Evolutionary conservation across 1,140 invertebrate species (phyloP).

Genomic region (Solen grandis): DNA sequence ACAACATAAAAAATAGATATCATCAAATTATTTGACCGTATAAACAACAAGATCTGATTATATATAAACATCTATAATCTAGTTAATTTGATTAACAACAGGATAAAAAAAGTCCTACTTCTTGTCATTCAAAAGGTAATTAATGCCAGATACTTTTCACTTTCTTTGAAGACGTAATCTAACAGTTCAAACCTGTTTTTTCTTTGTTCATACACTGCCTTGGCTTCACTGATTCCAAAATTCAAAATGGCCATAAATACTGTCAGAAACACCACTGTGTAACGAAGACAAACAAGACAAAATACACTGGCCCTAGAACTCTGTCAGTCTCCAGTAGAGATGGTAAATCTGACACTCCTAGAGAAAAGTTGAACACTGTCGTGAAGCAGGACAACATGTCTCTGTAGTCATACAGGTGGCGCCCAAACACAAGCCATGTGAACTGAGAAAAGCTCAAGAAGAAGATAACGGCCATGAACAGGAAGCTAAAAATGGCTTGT

Average conservation of each 20-base stretch:
- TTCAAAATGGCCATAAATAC: slow-evolving; percentile 63
- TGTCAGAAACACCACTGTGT: slow-evolving; percentile 54
- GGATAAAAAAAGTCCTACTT: too few relatives aligned
- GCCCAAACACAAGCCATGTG: slow-evolving; percentile 57
- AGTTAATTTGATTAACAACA: too few relatives aligned
- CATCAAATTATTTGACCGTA: too few relatives aligned
- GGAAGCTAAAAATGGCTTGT: slow-evolving; percentile 43
- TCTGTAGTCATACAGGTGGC: slow-evolving; percentile 43
- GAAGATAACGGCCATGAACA: slow-evolving; percentile 40
- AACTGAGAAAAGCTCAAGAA: slow-evolving; percentile 54
- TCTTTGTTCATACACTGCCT: slow-evolving; percentile 19
- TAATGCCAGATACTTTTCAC: too few relatives aligned
- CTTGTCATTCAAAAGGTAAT: too few relatives aligned
- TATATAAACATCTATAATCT: too few relatives aligned
- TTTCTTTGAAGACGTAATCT: slow-evolving; percentile 55
- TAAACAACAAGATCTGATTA: too few relatives aligned
- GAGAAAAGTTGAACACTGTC: slow-evolving; percentile 59
- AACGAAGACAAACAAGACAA: slow-evolving; percentile 58
- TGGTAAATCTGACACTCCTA: slow-evolving; percentile 62
- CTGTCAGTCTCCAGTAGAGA: slow-evolving; percentile 39
- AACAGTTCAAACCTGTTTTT: slow-evolving; percentile 55
- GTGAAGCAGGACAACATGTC: slow-evolving; percentile 34
- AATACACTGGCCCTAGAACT: slow-evolving; percentile 61
- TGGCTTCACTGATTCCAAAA: slow-evolving; percentile 51
- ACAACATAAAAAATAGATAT: too few relatives aligned